Base-by-base conservation (phyloP, 1,140 invertebrate genomes). In the Liolophura sinensis region DNA sequence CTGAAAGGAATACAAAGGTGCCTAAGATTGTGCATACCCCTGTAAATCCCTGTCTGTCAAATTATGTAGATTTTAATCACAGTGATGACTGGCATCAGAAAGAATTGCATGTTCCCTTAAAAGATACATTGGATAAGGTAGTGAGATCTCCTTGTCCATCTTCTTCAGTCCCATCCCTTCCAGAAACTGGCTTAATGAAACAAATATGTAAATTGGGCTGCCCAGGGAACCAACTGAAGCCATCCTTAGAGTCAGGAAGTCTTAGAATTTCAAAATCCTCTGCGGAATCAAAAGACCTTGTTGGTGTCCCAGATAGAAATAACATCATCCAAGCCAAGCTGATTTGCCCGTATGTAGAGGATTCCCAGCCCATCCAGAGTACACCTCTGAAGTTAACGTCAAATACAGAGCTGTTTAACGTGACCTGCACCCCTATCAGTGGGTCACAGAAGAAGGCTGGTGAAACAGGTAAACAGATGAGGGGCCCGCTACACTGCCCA, bases 351-450 rank as follows among this genome's bases (percentile, higher is more conserved):
- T 40, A 18, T 9, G 25, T 22, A 25, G 57, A 31, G 25, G 58
- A 58, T 22, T 64, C 65, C 31, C 54, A 11, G 52, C 18, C 47
- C 22, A 27, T 72, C 27, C 69, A 71, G 54, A 79, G 74, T 62
- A 79, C 77, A 22, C 77, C 75, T 18, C 24, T 73, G 15, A 59
- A 65, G 24, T 46, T 58, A 14, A 60, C 69, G 22, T 58, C 55
- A 46, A 60, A 60, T 16, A 64, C 50, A 47, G 69, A 72, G 27
- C 46, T 74, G 31, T 73, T 73, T 60, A 66, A 75, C 14, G 55
- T 68, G 14, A 60, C 58, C 15, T 71, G 68, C 57, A 78, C 75
- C 49, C 77, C 75, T 16, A 73, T 79, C 40, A 25, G 60, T n/a
- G 47, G 47, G n/a, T 27, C 47, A 46, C n/a, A n/a, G 56, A 67